phyloP scores from a whole-genome alignment of 1,140 invertebrate genomes.

The Luehdorfia chinensis region DNA sequence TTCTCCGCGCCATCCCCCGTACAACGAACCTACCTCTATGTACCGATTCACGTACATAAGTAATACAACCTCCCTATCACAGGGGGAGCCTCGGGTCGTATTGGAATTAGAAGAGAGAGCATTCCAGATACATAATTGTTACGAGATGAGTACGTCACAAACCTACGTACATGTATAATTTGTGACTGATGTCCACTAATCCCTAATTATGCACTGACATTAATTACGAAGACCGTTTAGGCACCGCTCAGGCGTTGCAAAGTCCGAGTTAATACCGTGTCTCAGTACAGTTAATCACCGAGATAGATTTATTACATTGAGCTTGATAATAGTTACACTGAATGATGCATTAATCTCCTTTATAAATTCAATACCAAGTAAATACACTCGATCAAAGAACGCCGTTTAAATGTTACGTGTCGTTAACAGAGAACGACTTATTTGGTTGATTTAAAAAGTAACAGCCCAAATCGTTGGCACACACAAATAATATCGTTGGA shows the following conservation, averaged over 20 bases:
- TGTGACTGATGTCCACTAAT: slow-evolving; percentile 4
- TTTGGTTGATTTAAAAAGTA: slow-evolving; percentile 68
- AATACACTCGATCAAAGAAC: no score
- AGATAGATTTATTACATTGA: no score
- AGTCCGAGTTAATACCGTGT: slow-evolving; percentile 8
- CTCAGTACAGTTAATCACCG: no score
- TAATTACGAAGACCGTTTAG: slow-evolving; percentile 19
- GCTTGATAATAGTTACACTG: no score
- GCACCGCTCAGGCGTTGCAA: slow-evolving; percentile 9
- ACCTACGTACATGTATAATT: slow-evolving; percentile 1
- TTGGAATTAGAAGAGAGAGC: slow-evolving; percentile 45
- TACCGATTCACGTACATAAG: slow-evolving; percentile 54
- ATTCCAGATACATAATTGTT: slow-evolving; percentile 22
- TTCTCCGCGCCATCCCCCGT: slow-evolving; percentile 48
- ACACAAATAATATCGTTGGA: slow-evolving; percentile 70
- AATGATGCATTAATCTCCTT: no score
- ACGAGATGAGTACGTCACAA: slow-evolving; percentile 9
- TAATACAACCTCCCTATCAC: slow-evolving; percentile 36
- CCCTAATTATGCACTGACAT: slow-evolving; percentile 20
- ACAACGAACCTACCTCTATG: slow-evolving; percentile 32
- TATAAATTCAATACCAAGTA: no score
- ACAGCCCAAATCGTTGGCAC: slow-evolving; percentile 64
- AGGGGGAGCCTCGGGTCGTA: slow-evolving; percentile 47
- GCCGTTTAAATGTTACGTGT: no score
- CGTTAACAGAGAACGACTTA: no score